Evolutionary conservation across 1,140 invertebrate species (phyloP), one percentile per base, ranked within the genome.

Genomic region (Aphidius ervi): DNA sequence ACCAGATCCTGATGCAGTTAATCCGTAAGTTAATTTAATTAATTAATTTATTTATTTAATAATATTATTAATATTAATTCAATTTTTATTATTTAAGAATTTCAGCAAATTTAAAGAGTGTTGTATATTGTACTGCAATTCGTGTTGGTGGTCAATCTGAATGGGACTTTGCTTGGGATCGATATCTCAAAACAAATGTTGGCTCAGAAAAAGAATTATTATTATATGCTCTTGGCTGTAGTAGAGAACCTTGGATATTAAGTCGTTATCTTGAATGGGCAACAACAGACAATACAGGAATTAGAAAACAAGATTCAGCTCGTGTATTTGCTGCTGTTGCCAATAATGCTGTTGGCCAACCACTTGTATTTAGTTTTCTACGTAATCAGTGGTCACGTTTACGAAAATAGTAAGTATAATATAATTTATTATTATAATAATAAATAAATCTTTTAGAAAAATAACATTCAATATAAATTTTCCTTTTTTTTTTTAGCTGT

Each of bases 111-210:
- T 73, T 94, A 10, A 87, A 92, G 48, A 82, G 82, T 16, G 84
- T 90, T 0, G 88, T 95, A 5, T 95, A 94, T 72, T 96, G 93
- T 68, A 88, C 88, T 1, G 93, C 91, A 0, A 87, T 97, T 5
- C 81, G 86, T 58, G 83, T 87, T 9, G 94, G 94, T 4, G 87
- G 87, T 0, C 85, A 88, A 58, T 77, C 83, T 5, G 92, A 94
- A 70, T 97, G 93, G 93, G 82, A 93, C 40, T 94, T 94, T 72
- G 85, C 88, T 0, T 92, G 91, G 84, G 79, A 89, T 46, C 80
- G 88, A 16, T 96, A 92, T 68, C 67, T 84, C 9, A 84, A 83
- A 5, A 84, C 88, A 0, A 87, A 87, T 62, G 87, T 92, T 1
- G 89, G 86, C 0, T 85, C 87, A 0, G 92, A 95, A 70, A 87